These are phyloP conservation scores for Malacosoma neustria DNA, from an alignment of 2,888 invertebrate species.

Conservation along the genomic window DNA sequence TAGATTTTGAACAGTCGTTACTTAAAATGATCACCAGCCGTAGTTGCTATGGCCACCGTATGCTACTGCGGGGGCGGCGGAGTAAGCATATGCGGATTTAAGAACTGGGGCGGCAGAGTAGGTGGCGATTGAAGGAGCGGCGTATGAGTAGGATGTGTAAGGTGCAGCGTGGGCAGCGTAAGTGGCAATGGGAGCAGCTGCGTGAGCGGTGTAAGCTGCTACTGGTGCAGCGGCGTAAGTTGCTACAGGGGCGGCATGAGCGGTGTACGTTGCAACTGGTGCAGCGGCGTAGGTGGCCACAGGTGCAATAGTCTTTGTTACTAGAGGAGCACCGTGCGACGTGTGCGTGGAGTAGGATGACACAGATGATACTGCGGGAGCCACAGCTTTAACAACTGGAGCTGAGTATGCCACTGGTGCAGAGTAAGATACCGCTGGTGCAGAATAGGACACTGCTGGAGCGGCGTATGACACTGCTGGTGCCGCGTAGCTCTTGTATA, in stretches of 20 bases:
- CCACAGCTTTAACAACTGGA: conserved; percentile 20
- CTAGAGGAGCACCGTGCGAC: conserved; percentile 29
- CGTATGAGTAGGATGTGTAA: conserved; percentile 20
- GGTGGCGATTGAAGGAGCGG: conserved; percentile 22
- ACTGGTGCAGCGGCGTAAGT: conserved; percentile 21
- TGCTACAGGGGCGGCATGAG: conserved; percentile 39
- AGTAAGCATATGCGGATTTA: conserved; percentile 63
- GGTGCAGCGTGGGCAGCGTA: conserved; percentile 27
- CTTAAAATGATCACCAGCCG: conserved; percentile 72
- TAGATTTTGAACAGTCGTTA: conserved; percentile 37
- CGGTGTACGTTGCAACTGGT: conserved; percentile 31
- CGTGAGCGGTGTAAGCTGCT: conserved; percentile 16
- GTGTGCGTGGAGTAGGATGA: conserved; percentile 23
- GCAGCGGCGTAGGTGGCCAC: conserved; percentile 27
- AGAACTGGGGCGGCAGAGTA: conserved; percentile 38
- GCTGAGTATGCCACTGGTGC: conserved; percentile 25
- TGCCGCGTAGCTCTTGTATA: conserved; percentile 27
- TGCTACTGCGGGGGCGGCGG: conserved; percentile 73
- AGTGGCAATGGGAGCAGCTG: conserved; percentile 28
- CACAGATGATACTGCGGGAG: conserved; percentile 18
- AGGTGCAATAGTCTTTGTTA: conserved; percentile 38
- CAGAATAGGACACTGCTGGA: conserved; percentile 18
- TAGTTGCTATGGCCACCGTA: conserved; percentile 78
- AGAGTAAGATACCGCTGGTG: conserved; percentile 21
- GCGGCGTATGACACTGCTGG: conserved; percentile 20